Conservation (phyloP, 2,888 invertebrate genomes). For the Phlogophora meticulosa region DNA sequence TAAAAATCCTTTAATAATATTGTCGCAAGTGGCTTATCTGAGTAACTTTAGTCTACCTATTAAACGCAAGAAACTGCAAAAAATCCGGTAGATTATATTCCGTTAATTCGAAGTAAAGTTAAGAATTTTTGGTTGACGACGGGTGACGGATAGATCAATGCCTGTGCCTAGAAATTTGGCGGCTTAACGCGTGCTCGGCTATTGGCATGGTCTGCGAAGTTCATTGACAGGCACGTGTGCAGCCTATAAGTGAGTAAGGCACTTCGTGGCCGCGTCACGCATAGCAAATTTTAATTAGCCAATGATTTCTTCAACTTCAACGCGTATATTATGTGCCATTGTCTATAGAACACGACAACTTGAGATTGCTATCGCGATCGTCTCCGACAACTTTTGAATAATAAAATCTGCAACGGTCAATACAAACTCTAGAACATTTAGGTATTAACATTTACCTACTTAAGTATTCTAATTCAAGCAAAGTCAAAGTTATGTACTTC, state of each 20-base stretch:
- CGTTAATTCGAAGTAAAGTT: neutral
- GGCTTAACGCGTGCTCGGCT: constrained; percentile 76
- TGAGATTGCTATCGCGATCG: constrained; percentile 81
- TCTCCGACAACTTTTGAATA: constrained; percentile 79
- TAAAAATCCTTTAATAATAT: constrained; percentile 23
- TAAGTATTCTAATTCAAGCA: constrained; percentile 58
- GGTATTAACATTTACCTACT: constrained; percentile 48
- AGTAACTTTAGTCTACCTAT: neutral
- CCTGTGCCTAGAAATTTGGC: constrained; percentile 68
- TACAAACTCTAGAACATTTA: constrained; percentile 53
- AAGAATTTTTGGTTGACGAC: constrained; percentile 37
- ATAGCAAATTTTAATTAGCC: constrained; percentile 89
- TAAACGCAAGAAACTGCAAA: constrained; percentile 11
- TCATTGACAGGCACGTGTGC: constrained; percentile 91
- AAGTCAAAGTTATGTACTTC: constrained; percentile 39
- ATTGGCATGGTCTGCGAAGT: constrained; percentile 84
- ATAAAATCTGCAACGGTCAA: constrained; percentile 77
- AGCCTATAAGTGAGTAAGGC: constrained; percentile 86
- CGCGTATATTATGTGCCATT: constrained; percentile 78
- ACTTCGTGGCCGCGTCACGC: constrained; percentile 87
- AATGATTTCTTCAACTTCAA: constrained; percentile 84
- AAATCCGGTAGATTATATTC: constrained; percentile 22
- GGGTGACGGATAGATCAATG: constrained; percentile 40
- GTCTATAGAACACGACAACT: constrained; percentile 78
- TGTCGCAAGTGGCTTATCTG: constrained; percentile 5